Conservation (phyloP, 2,888 invertebrate genomes). For the Therioaphis trifolii region DNA sequence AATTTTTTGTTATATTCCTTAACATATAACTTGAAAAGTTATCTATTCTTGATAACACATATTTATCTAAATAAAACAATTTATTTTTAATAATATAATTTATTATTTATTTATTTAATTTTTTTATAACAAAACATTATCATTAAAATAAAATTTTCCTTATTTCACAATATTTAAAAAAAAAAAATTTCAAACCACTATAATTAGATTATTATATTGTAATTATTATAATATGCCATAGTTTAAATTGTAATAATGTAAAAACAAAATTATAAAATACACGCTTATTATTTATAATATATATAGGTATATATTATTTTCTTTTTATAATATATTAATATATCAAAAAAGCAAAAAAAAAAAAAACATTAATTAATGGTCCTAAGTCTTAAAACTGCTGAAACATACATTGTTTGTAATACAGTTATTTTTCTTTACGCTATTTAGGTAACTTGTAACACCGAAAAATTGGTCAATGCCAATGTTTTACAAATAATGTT, state of each 20-base stretch:
- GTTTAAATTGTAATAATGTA: conserved; percentile 25
- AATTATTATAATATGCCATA: conserved; percentile 16
- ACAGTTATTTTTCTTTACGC: conserved; percentile 45
- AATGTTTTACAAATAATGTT: conserved; percentile 49
- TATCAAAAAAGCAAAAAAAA: conserved; percentile 43
- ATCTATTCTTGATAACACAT: too few relatives aligned
- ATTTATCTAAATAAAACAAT: not conserved
- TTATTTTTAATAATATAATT: conserved; percentile 40
- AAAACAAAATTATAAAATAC: conserved; percentile 50
- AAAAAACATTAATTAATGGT: not conserved
- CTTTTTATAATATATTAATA: conserved; percentile 7
- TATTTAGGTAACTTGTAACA: conserved; percentile 62
- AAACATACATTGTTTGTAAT: conserved; percentile 39
- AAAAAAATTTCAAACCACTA: conserved; percentile 56
- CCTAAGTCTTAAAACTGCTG: conserved; percentile 39
- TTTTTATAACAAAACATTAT: conserved; percentile 56
- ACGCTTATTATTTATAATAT: conserved; percentile 44
- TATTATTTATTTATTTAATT: conserved; percentile 11
- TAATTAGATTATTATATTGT: conserved; percentile 41
- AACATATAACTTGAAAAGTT: too few relatives aligned
- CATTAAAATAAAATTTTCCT: conserved; percentile 54
- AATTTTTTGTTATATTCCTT: too few relatives aligned
- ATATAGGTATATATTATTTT: conserved; percentile 27
- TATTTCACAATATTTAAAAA: conserved; percentile 28
- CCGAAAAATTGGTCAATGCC: conserved; percentile 53